These are phyloP conservation scores for Connochaetes taurinus DNA, from an alignment of 2,113 vertebrate species.

Conservation along the genomic window DNA sequence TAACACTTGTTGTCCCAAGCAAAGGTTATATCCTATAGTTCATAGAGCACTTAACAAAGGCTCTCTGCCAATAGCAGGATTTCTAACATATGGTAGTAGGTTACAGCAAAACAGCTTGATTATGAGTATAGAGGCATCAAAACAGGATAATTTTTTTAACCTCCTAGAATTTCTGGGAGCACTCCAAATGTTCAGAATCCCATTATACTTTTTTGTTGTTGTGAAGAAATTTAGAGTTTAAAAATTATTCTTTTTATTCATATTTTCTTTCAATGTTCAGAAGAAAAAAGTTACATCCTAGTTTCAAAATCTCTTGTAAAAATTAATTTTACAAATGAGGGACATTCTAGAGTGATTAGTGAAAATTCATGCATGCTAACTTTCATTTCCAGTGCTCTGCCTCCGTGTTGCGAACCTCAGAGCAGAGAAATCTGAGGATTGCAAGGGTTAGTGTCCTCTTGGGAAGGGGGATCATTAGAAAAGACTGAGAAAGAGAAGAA, in stretches of 20 bases:
- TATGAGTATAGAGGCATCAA: background rate
- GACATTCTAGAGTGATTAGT: background rate
- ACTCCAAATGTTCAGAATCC: background rate
- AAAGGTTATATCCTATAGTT: background rate
- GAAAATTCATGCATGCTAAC: background rate
- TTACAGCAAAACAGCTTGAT: background rate
- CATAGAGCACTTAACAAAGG: background rate
- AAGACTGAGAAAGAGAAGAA: background rate
- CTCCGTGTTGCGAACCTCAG: background rate
- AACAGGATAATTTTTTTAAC: background rate
- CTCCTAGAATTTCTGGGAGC: background rate
- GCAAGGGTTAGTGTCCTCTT: background rate
- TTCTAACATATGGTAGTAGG: background rate
- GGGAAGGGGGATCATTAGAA: background rate
- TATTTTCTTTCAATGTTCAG: background rate
- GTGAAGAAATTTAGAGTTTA: background rate
- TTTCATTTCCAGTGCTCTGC: background rate
- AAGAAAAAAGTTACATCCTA: background rate
- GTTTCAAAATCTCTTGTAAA: constrained; percentile 1
- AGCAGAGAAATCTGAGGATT: background rate
- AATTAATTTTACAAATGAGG: background rate
- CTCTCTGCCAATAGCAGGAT: background rate
- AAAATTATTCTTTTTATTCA: background rate
- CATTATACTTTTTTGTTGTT: background rate
- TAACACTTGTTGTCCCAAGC: background rate